Evolutionary conservation across 2,888 invertebrate species (phyloP).

Genomic region (Cheilosia vulpina): DNA sequence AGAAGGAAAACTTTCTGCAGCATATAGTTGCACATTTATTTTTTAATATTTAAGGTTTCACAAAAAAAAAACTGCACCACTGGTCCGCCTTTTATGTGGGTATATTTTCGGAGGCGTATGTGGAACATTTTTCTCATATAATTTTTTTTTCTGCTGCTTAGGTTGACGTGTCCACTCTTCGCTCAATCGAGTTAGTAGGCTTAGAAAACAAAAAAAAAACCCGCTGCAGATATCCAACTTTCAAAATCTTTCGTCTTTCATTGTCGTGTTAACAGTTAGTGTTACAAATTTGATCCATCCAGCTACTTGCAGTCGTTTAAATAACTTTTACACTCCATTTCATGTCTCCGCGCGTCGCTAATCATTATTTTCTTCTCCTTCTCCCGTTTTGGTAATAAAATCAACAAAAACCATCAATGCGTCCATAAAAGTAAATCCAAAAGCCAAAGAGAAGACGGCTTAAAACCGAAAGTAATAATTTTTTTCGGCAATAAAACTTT

Average conservation of each 20-base stretch:
- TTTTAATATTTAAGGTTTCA: too few species aligned
- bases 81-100: too few species aligned
- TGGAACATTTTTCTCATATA: neutral
- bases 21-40: too few species aligned
- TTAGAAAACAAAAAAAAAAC: too few species aligned
- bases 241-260: neutral
- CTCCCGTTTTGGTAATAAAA: slow-evolving; percentile 42
- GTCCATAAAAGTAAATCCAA: slow-evolving; percentile 70
- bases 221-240: neutral
- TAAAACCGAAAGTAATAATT: slow-evolving; percentile 64
- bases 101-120: neutral
- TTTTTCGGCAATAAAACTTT: slow-evolving; percentile 67
- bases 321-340: slow-evolving; percentile 9
- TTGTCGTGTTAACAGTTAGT: neutral
- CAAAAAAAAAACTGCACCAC: too few species aligned
- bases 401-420: slow-evolving; percentile 62
- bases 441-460: slow-evolving; percentile 55
- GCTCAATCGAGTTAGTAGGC: too few species aligned
- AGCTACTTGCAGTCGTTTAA: slow-evolving; percentile 6
- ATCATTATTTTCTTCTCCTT: slow-evolving; percentile 3
- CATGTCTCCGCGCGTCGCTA: neutral
- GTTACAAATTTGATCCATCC: neutral
- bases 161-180: too few species aligned
- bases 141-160: neutral
- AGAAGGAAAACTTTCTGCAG: too few species aligned